A percentile compares a stretch with the other conserved stretches of the same genome.
These are phyloP conservation scores for Pocillopora meandrina DNA, from an alignment of 92 coral and sea anemone genomes.

Conservation along the genomic window DNA sequence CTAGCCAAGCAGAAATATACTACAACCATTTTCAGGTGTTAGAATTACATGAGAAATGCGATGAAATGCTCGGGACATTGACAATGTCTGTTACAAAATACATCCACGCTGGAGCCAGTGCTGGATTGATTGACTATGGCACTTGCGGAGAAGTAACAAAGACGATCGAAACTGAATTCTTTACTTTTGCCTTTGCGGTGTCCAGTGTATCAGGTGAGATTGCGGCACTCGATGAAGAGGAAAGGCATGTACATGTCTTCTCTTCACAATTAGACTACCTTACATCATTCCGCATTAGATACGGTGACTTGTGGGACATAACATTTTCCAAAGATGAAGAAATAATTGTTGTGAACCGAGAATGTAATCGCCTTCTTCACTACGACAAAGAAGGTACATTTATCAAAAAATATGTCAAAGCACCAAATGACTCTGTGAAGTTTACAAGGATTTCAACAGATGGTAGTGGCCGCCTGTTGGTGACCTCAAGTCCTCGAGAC, in stretches of 20 bases:
- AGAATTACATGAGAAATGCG: constrained; percentile 10
- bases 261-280: constrained; percentile 20
- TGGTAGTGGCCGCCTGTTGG: constrained; percentile 35
- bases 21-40: constrained; percentile 11
- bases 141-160: constrained; percentile 36
- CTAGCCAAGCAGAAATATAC: constrained; percentile 27
- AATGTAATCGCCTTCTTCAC: constrained; percentile 43
- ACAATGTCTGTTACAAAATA: constrained; percentile 19
- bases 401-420: constrained; percentile 31
- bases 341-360: constrained; percentile 51
- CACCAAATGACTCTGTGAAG: constrained; percentile 37
- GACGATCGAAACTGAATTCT: constrained; percentile 31
- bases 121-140: constrained; percentile 32
- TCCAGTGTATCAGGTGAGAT: constrained; percentile 48
- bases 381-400: constrained; percentile 51
- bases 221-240: constrained; percentile 54
- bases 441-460: constrained; percentile 47
- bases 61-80: constrained; percentile 34
- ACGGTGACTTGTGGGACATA: constrained; percentile 64
- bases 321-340: constrained; percentile 55
- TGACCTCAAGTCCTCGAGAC: constrained; percentile 50
- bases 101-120: constrained; percentile 6
- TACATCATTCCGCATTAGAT: constrained; percentile 40
- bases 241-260: constrained; percentile 46
- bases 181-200: constrained; percentile 57